These are phyloP conservation scores for Okamejei kenojei DNA, from an alignment of 2,797 vertebrate genomes.

Conservation along the genomic window DNA sequence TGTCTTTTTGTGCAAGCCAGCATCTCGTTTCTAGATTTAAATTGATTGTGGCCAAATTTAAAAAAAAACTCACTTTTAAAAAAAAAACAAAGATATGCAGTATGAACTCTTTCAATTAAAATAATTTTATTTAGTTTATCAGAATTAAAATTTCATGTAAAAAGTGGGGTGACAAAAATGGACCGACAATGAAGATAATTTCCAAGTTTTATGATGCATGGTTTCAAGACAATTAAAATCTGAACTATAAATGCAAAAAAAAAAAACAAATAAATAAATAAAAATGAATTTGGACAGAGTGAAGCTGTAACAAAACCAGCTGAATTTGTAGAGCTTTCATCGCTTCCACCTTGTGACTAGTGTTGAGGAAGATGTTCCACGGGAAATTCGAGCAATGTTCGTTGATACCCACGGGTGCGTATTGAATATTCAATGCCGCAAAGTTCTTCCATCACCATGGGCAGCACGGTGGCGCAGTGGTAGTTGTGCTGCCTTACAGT, in stretches of 20 bases:
- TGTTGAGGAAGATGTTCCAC: background rate
- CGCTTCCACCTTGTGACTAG: background rate
- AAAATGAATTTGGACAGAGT: background rate
- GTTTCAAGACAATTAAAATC: conserved; percentile 16
- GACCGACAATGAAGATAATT: background rate
- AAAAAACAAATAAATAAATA: too few species aligned
- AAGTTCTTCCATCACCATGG: background rate
- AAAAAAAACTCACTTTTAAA: too few species aligned
- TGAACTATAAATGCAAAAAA: conserved; percentile 1
- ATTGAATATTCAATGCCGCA: background rate
- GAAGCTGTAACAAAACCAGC: too few species aligned
- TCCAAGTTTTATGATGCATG: background rate
- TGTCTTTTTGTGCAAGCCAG: too few species aligned
- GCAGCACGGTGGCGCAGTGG: too few species aligned
- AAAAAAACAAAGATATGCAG: background rate
- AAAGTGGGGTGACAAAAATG: background rate
- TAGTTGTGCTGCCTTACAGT: too few species aligned
- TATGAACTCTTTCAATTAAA: conserved; percentile 18
- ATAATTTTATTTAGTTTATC: background rate
- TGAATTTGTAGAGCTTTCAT: background rate
- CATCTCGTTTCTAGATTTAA: too few species aligned
- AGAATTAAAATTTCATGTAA: conserved; percentile 11
- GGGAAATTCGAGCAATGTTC: background rate
- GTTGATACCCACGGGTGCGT: background rate
- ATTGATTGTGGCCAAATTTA: too few species aligned